Conservation (phyloP, 2,797 vertebrate species). For the Lagorchestes hirsutus region DNA sequence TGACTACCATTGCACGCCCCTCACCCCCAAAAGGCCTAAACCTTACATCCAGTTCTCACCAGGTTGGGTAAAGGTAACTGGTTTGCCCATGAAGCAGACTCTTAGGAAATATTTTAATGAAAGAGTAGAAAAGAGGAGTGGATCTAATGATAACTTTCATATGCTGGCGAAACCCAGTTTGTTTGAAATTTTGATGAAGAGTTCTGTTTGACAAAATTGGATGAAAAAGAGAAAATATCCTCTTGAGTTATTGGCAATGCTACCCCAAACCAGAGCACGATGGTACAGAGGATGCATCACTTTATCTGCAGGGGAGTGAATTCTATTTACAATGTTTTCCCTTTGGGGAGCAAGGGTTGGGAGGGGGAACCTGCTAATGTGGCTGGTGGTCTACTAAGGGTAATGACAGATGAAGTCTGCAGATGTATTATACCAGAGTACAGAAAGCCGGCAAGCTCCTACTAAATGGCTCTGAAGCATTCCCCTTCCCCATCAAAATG, state of each 20-base stretch:
- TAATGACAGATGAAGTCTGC: conserved; percentile 48
- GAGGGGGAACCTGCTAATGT: conserved; percentile 4
- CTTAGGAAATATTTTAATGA: background rate
- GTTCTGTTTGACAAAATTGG: conserved; percentile 15
- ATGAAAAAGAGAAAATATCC: background rate
- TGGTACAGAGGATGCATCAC: conserved; percentile 34
- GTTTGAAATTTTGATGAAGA: conserved; percentile 4
- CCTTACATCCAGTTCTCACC: background rate
- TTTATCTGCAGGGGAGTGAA: conserved; percentile 27
- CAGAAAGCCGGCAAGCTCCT: background rate
- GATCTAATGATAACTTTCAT: background rate
- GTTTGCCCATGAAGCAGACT: background rate
- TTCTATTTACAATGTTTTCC: conserved; percentile 39
- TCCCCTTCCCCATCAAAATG: conserved; percentile 46
- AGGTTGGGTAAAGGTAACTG: background rate
- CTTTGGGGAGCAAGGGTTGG: background rate
- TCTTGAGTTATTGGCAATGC: conserved; percentile 39
- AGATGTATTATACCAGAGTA: conserved; percentile 51
- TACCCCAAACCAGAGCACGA: conserved; percentile 55
- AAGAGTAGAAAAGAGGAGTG: background rate
- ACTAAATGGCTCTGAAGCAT: conserved; percentile 57
- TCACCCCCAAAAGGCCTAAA: background rate
- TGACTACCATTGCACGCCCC: background rate
- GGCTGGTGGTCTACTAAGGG: conserved; percentile 34
- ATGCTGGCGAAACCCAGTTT: conserved; percentile 32